Evolutionary conservation across 64 coral and sea anemone species (phyloP).

Genomic region (Actinia equina): DNA sequence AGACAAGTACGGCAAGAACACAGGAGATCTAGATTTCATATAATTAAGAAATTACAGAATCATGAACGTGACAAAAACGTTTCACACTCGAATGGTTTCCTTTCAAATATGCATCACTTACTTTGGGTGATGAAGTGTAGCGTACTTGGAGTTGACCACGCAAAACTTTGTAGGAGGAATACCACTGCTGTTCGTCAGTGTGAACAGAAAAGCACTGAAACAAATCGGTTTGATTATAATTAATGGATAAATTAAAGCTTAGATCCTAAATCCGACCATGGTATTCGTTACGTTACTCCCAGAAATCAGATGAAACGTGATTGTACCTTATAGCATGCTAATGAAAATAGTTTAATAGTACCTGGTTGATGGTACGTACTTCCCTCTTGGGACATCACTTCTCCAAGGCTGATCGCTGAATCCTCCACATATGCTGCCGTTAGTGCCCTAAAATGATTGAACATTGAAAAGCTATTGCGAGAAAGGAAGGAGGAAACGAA

Average conservation of each 20-base stretch:
- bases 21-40: too few relatives aligned
- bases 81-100: too few relatives aligned
- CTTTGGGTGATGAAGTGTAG: constrained; percentile 86
- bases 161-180: constrained; percentile 63
- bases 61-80: too few relatives aligned
- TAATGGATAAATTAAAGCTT: too few relatives aligned
- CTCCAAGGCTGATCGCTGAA: constrained; percentile 89
- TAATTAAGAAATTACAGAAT: too few relatives aligned
- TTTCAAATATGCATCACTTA: background rate
- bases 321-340: too few relatives aligned
- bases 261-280: too few relatives aligned
- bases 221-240: background rate
- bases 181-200: constrained; percentile 63
- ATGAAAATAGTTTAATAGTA: background rate
- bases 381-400: constrained; percentile 78
- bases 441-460: constrained; percentile 38
- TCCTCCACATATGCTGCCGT: constrained; percentile 77
- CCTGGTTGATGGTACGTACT: constrained; percentile 75
- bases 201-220: constrained; percentile 85
- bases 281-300: too few relatives aligned
- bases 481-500: background rate
- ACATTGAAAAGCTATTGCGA: too few relatives aligned
- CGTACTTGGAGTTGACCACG: constrained; percentile 68
- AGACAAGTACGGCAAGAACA: too few relatives aligned
- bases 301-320: too few relatives aligned